Evolutionary conservation across 1,140 invertebrate genomes (phyloP), one percentile per base, ranked within the genome.

Genomic region (Teleopsis dalmanni): DNA sequence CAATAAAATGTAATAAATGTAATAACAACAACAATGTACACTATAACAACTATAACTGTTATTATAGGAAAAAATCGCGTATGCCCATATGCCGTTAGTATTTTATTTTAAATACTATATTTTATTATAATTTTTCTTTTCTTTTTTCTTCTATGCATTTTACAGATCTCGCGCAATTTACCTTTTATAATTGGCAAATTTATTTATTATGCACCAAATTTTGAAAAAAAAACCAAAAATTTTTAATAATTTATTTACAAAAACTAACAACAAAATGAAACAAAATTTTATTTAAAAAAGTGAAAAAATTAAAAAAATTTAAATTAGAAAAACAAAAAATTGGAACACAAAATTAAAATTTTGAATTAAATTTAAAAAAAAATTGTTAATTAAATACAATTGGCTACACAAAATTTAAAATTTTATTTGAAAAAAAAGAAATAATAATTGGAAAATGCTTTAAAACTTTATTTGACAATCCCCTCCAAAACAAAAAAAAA

Each of bases 81-180:
- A 65, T 68, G 65, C 60, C 65, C 55, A 68, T 67, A 60, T 68
- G 65, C 60, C 64, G 65, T 68, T 67, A 68, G 65, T 67, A 68
- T 68, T 31, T 18, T n/a, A 23, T 25, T 16, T 31, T 18, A 19
- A 47, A 38, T 23, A 38, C 29, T 3, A 10, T 23, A 10, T 42
- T 34, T 42, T 41, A 21, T 11, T 18, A 29, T 48, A 34, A 14
- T 35, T 34, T 23, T n/a, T 13, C 22, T 48, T 25, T 40, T 40
- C n/a, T 14, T 38, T 50, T 45, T 21, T 25, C n/a, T n/a, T n/a
- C n/a, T n/a, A n/a, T n/a, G n/a, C n/a, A n/a, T n/a, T n/a, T n/a
- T n/a, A n/a, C n/a, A 50, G 43, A 26, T 47, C 16, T 27, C 23
- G 33, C 38, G 37, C 45, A 52, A 47, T 52, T 52, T 52, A 52